These are phyloP conservation scores for Xylota segnis DNA, from an alignment of 2,888 invertebrate genomes.

Conservation along the genomic window DNA sequence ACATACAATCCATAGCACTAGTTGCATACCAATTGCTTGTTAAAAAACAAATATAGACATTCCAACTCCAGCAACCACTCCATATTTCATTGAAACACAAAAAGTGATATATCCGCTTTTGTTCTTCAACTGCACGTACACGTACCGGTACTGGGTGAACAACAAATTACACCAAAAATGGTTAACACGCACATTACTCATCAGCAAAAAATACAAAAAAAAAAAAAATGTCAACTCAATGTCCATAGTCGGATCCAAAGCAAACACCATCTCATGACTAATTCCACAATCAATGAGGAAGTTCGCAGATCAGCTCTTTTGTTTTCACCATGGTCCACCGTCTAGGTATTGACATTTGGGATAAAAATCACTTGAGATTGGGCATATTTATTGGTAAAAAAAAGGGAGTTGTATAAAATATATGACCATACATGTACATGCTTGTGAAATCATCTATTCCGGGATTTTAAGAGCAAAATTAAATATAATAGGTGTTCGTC, in stretches of 20 bases:
- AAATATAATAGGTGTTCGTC: not conserved
- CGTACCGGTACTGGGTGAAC: not conserved
- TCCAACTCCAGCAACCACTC: constrained; percentile 20
- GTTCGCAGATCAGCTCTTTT: constrained; percentile 28
- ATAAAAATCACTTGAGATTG: not conserved
- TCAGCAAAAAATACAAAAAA: not conserved
- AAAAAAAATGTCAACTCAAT: constrained; percentile 3
- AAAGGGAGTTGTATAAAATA: constrained; percentile 5
- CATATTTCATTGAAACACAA: not conserved
- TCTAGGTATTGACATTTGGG: not conserved
- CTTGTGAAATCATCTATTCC: constrained; percentile 3
- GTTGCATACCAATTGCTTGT: constrained; percentile 8
- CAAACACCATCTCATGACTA: not conserved
- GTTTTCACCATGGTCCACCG: not conserved
- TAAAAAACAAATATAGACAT: not conserved
- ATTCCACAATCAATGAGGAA: constrained; percentile 3
- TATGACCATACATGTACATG: constrained; percentile 4
- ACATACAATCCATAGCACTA: constrained; percentile 2
- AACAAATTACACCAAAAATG: constrained; percentile 24
- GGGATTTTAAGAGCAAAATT: constrained; percentile 7
- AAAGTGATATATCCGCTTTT: constrained; percentile 16
- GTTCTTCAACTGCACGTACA: constrained; percentile 3
- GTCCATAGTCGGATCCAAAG: not conserved
- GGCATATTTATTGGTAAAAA: constrained; percentile 12
- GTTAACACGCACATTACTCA: not conserved